A percentile compares a stretch with the other conserved stretches of the same genome.
Evolutionary conservation across 2,888 invertebrate genomes (phyloP).

Genomic region (Ditula angustiorana): DNA sequence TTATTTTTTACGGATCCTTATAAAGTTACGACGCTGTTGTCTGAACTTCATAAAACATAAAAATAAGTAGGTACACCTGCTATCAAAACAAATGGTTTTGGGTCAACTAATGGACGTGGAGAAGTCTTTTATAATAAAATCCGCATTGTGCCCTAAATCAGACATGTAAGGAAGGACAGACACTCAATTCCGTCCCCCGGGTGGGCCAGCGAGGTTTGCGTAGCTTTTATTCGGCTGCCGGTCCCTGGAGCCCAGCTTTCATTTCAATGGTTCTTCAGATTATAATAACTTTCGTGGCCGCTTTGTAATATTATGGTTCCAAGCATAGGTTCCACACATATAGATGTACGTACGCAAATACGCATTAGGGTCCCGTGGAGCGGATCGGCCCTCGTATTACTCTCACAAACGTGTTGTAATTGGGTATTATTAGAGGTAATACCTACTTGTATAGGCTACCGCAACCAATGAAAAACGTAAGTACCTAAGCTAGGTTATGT

Average conservation of each 20-base stretch:
- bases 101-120: slow-evolving; percentile 50
- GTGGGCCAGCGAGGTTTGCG: slow-evolving; percentile 54
- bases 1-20: slow-evolving; percentile 6
- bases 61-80: slow-evolving; percentile 33
- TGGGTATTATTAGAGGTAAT: neutral
- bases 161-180: slow-evolving; percentile 55
- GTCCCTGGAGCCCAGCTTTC: slow-evolving; percentile 54
- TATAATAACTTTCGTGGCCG: slow-evolving; percentile 55
- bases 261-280: slow-evolving; percentile 62
- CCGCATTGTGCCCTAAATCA: slow-evolving; percentile 60
- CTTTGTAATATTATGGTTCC: slow-evolving; percentile 26
- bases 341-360: slow-evolving; percentile 16
- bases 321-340: too few species aligned
- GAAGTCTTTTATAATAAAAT: slow-evolving; percentile 54
- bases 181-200: slow-evolving; percentile 56
- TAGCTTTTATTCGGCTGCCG: slow-evolving; percentile 56
- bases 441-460: neutral
- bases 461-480: neutral
- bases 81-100: slow-evolving; percentile 39
- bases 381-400: neutral
- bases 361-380: slow-evolving; percentile 11
- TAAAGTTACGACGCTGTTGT: slow-evolving; percentile 19
- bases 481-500: neutral
- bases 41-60: slow-evolving; percentile 19
- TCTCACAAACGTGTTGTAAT: neutral